Base-by-base conservation (phyloP, 2,888 invertebrate species). In the Fragum whitleyi region DNA sequence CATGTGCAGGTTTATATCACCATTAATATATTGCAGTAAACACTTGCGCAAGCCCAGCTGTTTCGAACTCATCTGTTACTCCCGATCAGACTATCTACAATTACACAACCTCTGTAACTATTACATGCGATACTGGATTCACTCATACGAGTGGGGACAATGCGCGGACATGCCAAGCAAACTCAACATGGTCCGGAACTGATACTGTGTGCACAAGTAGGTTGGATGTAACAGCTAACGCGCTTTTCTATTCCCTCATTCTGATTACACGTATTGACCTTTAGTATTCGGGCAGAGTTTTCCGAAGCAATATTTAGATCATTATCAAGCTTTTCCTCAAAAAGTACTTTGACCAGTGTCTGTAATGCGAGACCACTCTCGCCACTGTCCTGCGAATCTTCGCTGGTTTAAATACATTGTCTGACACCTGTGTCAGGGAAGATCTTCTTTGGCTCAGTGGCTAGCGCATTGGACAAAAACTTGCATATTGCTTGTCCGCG, bases 121-220 rank as follows among this genome's bases (percentile, higher is more conserved):
- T 77, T 42, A 79, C 77, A 6, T 83, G 83, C 57, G 61, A 70
- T 47, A 61, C 53, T 28, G 77, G 74, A 21, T 77, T 77, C 65
- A 55, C 80, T 21, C 72, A 47, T 16, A 68, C 70, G 2, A 68
- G 61, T 57, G 83, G 83, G 14, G 59, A 79, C 55, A 57, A 70
- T 47, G 32, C 21, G 9, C 57, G 79, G 39, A 77, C 68, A 36
- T 83, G 83, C 47, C 39, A 55, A 23, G 68, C 65, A 14, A 69
- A 29, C 7, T 59, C 62, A 21, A 28, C 53, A 1, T 83, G 79
- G 71, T 61, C 39, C 7, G 83, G 83, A 21, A 23, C 21, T 14
- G 57, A 59, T 14, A 77, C 80, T 55, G 32, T 61, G 23, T 83
- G 83, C 59, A 61, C 77, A 14, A 68, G 83, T 83, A 83, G 42